These are phyloP conservation scores for Tolypeutes matacus DNA, from an alignment of 2,797 vertebrate species.

Conservation along the genomic window DNA sequence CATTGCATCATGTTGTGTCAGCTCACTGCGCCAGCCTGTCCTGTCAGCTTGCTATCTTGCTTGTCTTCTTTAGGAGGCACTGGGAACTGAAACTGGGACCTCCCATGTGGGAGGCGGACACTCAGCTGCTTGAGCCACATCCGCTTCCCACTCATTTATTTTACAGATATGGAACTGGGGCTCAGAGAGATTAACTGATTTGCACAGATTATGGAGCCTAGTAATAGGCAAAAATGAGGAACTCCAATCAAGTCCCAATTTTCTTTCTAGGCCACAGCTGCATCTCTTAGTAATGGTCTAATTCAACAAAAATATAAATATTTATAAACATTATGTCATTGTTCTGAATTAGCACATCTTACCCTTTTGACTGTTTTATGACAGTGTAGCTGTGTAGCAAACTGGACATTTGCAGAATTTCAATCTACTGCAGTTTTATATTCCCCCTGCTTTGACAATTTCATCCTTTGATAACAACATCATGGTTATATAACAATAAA, in stretches of 20 bases:
- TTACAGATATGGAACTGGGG: neutral
- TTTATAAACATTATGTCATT: conserved; percentile 70
- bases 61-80: too few species aligned
- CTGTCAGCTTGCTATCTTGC: too few species aligned
- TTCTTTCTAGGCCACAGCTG: conserved; percentile 62
- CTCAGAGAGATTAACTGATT: conserved; percentile 31
- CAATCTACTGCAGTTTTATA: conserved; percentile 58
- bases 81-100: too few species aligned
- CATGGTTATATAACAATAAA: conserved; percentile 68
- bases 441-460: conserved; percentile 62
- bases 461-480: conserved; percentile 72
- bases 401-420: conserved; percentile 11
- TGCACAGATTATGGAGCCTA: neutral
- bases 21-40: too few species aligned
- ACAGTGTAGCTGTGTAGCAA: neutral
- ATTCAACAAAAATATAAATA: conserved; percentile 63
- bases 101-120: too few species aligned
- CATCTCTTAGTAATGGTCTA: conserved; percentile 18
- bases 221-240: conserved; percentile 46
- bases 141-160: neutral
- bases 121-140: too few species aligned
- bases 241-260: neutral
- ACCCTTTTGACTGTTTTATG: conserved; percentile 59
- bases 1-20: too few species aligned
- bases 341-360: conserved; percentile 33